These are phyloP conservation scores for Gallirallus australis DNA, from an alignment of 2,797 vertebrate species.

Conservation along the genomic window DNA sequence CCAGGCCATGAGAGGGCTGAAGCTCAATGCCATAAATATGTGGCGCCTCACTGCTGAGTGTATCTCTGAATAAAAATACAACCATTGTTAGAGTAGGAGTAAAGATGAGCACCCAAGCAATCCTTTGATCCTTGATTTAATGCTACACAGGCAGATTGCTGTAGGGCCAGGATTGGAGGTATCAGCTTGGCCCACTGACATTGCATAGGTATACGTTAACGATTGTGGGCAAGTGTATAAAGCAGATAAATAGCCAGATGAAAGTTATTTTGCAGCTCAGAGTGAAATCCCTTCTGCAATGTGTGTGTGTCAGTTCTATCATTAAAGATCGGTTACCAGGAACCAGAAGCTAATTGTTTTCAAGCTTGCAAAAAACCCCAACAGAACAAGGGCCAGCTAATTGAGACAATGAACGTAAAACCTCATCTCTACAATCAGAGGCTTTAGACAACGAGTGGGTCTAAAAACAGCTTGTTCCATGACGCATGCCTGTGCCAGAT, in stretches of 20 bases:
- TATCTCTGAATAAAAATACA: not conserved
- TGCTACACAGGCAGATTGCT: not conserved
- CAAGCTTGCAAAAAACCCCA: not conserved
- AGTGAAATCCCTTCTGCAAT: not conserved
- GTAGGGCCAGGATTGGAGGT: not conserved
- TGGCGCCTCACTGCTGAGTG: not conserved
- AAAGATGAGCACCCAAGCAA: not conserved
- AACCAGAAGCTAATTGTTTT: not conserved
- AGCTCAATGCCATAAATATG: not conserved
- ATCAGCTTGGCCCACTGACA: not conserved
- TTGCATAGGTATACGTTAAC: not conserved
- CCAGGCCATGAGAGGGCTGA: not conserved
- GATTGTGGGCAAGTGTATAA: not conserved
- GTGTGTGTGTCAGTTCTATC: not conserved
- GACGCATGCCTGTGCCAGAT: constrained; percentile 40
- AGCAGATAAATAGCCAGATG: not conserved
- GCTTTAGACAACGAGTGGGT: not conserved
- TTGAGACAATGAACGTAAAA: constrained; percentile 34
- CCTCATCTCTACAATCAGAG: not conserved
- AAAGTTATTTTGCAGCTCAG: not conserved
- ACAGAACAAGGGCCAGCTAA: not conserved
- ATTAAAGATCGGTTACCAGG: not conserved
- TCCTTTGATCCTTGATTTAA: not conserved
- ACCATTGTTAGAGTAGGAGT: fast-evolving
- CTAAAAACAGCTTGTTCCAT: constrained; percentile 35